Evolutionary conservation across 2,113 vertebrate genomes (phyloP), one percentile per base, ranked within the genome.

Genomic region (Tetrao urogallus): DNA sequence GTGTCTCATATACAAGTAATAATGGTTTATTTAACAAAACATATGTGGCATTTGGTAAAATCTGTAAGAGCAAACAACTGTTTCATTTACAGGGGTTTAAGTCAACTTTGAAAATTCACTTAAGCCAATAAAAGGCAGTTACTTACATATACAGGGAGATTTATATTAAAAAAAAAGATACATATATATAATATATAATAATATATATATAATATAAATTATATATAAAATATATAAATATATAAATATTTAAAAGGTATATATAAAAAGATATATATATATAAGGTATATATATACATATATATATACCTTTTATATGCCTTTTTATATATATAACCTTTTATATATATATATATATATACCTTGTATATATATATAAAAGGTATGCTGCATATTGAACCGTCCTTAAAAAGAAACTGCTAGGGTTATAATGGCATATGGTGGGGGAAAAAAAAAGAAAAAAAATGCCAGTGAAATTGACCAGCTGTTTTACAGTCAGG

Each of bases 371-470:
- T 38, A 38, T 45, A 3, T 25, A 42, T 38, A 72, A 32, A 13
- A 5, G 21, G 24, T 40, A 4, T 25, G 15, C 38, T 78, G 38
- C 19, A 3, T 52, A 4, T 78, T 63, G 58, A 52, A 11, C 13
- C 22, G 13, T 64, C 66, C 40, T n/a, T 70, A 22, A 4, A 9
- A 50, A 43, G 25, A 2, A 18, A 8, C 32, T 48, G 3, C 30
- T 48, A 57, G 27, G 6, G 9, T 89, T 64, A 6, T 17, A 22
- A 6, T 22, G 9, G 12, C 28, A 3, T 17, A n/a, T 12, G 14
- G 18, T 12, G 13, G 3, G 8, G 4, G 11, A 2, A 38, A 10
- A 4, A 21, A 2, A 21, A 43, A 2, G 11, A 6, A 21, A 2
- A 21, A 20, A 40, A 2, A 18, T 73, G 8, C 22, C 30, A 83